Conservation (phyloP, 1,140 invertebrate species). For the Bombyx mandarina region DNA sequence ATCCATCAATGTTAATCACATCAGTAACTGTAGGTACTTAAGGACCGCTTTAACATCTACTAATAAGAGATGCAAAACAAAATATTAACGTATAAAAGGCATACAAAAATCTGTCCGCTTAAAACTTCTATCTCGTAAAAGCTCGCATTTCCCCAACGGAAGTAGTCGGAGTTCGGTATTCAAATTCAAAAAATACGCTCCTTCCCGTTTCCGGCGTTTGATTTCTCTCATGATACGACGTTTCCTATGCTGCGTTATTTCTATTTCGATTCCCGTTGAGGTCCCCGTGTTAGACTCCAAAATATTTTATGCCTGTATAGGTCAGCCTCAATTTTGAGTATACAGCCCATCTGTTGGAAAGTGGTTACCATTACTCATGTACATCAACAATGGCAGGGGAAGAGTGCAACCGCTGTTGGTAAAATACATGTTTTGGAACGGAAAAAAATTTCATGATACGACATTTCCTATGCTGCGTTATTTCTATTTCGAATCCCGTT, state of each 20-base stretch:
- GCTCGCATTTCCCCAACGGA: conserved; percentile 51
- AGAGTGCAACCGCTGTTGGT: too few relatives aligned
- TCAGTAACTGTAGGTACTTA: too few relatives aligned
- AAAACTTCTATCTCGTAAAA: conserved; percentile 59
- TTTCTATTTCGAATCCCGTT: conserved; percentile 30
- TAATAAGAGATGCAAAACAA: too few relatives aligned
- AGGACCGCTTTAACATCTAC: too few relatives aligned
- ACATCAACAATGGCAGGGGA: too few relatives aligned
- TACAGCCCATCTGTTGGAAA: too few relatives aligned
- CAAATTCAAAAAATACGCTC: conserved; percentile 68
- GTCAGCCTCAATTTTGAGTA: too few relatives aligned
- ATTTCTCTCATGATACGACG: conserved; percentile 63
- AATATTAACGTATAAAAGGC: too few relatives aligned
- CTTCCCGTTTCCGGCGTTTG: conserved; percentile 68
- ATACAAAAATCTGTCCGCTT: conserved; percentile 23
- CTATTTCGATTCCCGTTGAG: conserved; percentile 23
- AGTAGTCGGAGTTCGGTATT: conserved; percentile 62
- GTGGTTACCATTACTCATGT: too few relatives aligned
- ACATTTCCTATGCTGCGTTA: conserved; percentile 46
- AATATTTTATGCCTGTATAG: neutral
- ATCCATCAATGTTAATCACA: too few relatives aligned
- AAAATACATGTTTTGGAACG: too few relatives aligned
- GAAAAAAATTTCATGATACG: conserved; percentile 57
- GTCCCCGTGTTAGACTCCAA: conserved; percentile 13
- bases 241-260: conserved; percentile 47